Evolutionary conservation across 1,140 invertebrate species (phyloP).

Genomic region (Euglossa dilemma): DNA sequence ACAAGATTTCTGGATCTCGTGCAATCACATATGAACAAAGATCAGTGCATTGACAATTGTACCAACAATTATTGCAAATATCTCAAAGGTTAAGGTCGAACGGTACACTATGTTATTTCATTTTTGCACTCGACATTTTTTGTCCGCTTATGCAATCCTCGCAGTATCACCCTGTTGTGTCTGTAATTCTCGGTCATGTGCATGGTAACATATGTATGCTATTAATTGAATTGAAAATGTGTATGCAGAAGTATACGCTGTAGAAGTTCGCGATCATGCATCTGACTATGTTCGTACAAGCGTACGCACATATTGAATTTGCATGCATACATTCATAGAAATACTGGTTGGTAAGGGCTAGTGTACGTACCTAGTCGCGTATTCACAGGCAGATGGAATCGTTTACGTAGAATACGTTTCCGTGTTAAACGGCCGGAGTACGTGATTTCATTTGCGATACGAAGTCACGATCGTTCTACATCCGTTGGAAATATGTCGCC

Average conservation of each 20-base stretch:
- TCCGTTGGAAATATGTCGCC: conserved; percentile 71
- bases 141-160: no score
- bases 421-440: conserved; percentile 74
- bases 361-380: neutral
- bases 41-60: no score
- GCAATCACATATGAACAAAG: no score
- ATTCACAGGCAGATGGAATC: conserved; percentile 48
- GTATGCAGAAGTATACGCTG: neutral
- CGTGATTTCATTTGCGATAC: conserved; percentile 82
- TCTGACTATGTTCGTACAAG: conserved; percentile 1
- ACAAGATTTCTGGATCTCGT: no score
- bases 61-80: no score
- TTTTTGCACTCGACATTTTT: no score
- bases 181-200: neutral
- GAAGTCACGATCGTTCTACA: conserved; percentile 76
- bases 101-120: no score
- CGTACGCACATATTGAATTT: conserved; percentile 44
- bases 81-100: no score
- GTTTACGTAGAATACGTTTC: conserved; percentile 67
- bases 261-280: conserved; percentile 17
- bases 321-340: conserved; percentile 37
- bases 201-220: neutral
- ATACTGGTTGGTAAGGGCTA: neutral
- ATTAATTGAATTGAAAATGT: conserved; percentile 29
- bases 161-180: no score